A percentile compares a stretch with the other conserved stretches of the same genome.
Conservation (phyloP, 1,140 invertebrate genomes). For the Panagrolaimus sp. region DNA sequence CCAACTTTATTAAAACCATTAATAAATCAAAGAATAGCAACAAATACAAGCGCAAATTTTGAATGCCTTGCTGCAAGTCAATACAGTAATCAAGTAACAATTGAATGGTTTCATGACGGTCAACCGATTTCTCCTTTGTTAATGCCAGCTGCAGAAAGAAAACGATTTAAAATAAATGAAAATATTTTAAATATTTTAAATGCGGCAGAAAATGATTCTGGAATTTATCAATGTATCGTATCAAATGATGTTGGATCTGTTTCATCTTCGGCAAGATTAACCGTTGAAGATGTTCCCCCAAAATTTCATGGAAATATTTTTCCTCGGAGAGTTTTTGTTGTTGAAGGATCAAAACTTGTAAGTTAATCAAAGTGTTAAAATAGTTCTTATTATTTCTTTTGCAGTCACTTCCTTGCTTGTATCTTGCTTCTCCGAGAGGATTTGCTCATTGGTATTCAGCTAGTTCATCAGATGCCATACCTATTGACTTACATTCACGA, state of each 20-base stretch:
- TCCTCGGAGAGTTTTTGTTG: constrained; percentile 37
- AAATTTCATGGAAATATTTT: constrained; percentile 44
- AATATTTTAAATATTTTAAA: constrained; percentile 27
- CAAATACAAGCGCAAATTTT: constrained; percentile 27
- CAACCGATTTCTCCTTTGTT: constrained; percentile 33
- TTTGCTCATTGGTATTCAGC: constrained; percentile 28
- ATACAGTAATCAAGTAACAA: not conserved
- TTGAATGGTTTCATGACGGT: constrained; percentile 46
- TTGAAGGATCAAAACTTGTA: constrained; percentile 32
- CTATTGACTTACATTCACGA: not conserved
- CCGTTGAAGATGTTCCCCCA: constrained; percentile 30
- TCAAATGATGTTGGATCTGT: constrained; percentile 40
- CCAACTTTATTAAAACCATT: constrained; percentile 33
- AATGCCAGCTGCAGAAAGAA: constrained; percentile 30
- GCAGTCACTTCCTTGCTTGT: constrained; percentile 39
- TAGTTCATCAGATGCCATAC: not conserved
- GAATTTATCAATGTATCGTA: constrained; percentile 41
- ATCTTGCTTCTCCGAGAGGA: constrained; percentile 32
- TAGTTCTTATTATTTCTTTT: not conserved
- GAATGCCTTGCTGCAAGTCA: constrained; percentile 25
- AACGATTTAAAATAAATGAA: constrained; percentile 27
- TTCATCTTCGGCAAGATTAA: constrained; percentile 31
- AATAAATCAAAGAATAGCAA: constrained; percentile 31
- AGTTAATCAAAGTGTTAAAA: not conserved
- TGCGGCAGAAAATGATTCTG: constrained; percentile 24